These are phyloP conservation scores for Pipistrellus nathusii DNA, from an alignment of 2,797 vertebrate genomes.

Conservation along the genomic window DNA sequence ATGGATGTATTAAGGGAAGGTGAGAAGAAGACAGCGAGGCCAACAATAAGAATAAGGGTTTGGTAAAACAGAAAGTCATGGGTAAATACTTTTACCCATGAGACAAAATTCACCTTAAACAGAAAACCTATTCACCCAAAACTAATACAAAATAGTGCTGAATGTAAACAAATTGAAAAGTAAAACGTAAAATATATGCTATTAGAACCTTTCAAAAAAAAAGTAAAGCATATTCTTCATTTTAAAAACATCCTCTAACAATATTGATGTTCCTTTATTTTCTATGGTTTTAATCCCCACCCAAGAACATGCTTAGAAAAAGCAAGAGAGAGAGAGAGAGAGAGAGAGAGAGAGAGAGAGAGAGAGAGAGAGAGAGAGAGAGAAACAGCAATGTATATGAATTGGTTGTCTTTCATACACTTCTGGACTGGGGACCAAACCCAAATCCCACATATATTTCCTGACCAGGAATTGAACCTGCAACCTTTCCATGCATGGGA, in stretches of 20 bases:
- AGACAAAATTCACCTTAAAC: background rate
- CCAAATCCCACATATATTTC: background rate
- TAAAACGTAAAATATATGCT: background rate
- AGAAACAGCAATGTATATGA: background rate
- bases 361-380: background rate
- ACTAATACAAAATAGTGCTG: background rate
- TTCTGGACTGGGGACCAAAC: background rate
- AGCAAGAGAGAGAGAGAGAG: background rate
- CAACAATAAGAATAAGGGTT: background rate
- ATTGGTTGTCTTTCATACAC: background rate
- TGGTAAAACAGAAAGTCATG: background rate
- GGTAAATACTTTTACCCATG: background rate
- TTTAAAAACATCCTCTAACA: conserved; percentile 31
- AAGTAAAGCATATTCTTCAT: conserved; percentile 4
- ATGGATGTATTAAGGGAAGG: background rate
- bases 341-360: background rate
- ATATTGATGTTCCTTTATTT: background rate
- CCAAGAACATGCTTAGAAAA: background rate
- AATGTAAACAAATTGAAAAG: background rate
- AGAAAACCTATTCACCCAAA: background rate
- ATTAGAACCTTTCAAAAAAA: background rate
- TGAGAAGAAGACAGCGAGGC: background rate
- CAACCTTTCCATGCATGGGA: background rate
- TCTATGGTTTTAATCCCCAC: background rate
- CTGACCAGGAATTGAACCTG: background rate